Conservation (phyloP, 2,113 vertebrate genomes). For the Notarius lentiginosus region DNA sequence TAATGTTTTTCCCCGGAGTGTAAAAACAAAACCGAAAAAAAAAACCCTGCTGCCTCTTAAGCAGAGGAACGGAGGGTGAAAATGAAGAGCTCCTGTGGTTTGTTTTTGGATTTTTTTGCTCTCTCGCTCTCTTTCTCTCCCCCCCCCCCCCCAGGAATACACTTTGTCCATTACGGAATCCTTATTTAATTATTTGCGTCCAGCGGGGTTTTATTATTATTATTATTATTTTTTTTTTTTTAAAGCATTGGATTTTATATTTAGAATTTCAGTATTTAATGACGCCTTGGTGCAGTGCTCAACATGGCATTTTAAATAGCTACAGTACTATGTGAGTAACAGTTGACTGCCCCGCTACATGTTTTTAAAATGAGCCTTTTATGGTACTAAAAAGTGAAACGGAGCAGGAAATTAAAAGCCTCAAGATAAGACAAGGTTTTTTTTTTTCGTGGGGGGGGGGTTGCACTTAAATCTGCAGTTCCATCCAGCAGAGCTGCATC, state of each 20-base stretch:
- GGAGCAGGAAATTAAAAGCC: constrained; percentile 75
- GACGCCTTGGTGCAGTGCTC: constrained; percentile 26
- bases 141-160: background rate
- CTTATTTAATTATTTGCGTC: constrained; percentile 9
- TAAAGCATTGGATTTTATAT: constrained; percentile 19
- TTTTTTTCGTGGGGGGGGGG: constrained; percentile 30
- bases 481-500: constrained; percentile 49
- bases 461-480: constrained; percentile 53
- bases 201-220: background rate
- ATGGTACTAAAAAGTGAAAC: constrained; percentile 67
- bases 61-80: background rate
- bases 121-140: too few species aligned
- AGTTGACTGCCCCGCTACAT: constrained; percentile 62
- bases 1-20: constrained; percentile 8
- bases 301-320: constrained; percentile 38
- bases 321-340: constrained; percentile 58
- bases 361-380: constrained; percentile 66
- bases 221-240: background rate
- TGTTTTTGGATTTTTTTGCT: background rate
- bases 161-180: background rate
- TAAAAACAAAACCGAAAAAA: background rate
- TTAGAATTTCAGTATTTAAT: constrained; percentile 17
- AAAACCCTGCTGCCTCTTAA: constrained; percentile 16
- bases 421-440: constrained; percentile 59
- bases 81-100: background rate